Evolutionary conservation across 1,140 invertebrate species (phyloP), one percentile per base, ranked within the genome.

Genomic region (Colletes gigas): DNA sequence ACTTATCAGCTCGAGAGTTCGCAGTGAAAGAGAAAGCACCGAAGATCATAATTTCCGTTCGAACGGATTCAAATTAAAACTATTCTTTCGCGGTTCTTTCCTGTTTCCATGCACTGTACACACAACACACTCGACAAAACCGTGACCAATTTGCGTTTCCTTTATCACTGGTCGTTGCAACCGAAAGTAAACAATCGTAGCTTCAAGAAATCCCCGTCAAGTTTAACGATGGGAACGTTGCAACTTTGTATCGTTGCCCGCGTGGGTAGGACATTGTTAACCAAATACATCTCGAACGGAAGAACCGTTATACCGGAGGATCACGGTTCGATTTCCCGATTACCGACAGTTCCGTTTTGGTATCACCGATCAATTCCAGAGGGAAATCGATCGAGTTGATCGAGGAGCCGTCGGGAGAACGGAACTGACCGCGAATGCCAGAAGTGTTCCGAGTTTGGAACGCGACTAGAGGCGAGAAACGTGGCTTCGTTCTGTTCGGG

Each of bases 381-480:
- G 57, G 12, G 66, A 62, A 50, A 65, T 70, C 68, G n/a, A 9
- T 57, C 5, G 5, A 14, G 39, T 59, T 50, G 19, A 68, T 67
- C 21, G 66, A 12, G 44, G 71, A 39, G 17, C 41, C 62, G n/a
- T 41, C 50, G 30, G 52, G 50, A 44, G 78, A 80, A 80, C 78
- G 78, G 72, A 74, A 80, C 78, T 75, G 72, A 30, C 78, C 62
- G 63, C 78, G 78, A 68, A 80, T 75, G 65, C 71, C 78, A 80
- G 71, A 80, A 75, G 71, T 67, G 83, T 74, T 71, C 77, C 84
- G 81, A 80, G 84, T 85, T 65, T 82, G 69, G 76, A 76, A 66
- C 73, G 67, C 75, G 75, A 83, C 85, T 83, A 79, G 62, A 74
- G 57, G 81, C 81, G 84, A 30, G 30, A 83, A 74, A 74, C 77